Percentiles rank a stretch among this genome's conserved stretches.
Evolutionary conservation across 1,140 invertebrate genomes (phyloP).

Genomic region (Magallana gigas): DNA sequence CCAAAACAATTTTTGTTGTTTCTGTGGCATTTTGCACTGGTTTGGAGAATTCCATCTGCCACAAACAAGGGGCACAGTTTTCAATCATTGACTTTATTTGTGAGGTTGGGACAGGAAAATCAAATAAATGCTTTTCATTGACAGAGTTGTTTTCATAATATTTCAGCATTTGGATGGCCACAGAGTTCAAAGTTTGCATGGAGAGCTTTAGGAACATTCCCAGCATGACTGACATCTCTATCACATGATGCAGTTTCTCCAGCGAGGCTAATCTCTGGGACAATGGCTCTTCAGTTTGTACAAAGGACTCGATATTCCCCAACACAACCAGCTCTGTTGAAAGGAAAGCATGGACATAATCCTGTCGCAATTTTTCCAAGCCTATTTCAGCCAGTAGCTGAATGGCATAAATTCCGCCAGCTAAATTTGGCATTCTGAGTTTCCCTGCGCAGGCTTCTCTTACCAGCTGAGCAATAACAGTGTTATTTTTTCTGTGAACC

Average conservation of each 20-base stretch:
- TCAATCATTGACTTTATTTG: constrained; percentile 59
- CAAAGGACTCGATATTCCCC: constrained; percentile 58
- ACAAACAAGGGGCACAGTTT: constrained; percentile 58
- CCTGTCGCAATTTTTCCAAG: constrained; percentile 67
- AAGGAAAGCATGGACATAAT: constrained; percentile 67
- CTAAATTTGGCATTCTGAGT: constrained; percentile 61
- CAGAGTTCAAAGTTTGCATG: constrained; percentile 51
- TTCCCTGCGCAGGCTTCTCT: constrained; percentile 66
- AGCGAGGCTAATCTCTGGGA: constrained; percentile 58
- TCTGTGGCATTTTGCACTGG: constrained; percentile 52
- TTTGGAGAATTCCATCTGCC: constrained; percentile 58
- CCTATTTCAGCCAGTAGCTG: constrained; percentile 71
- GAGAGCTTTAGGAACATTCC: constrained; percentile 65
- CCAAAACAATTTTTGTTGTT: constrained; percentile 54
- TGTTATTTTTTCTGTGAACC: constrained; percentile 69
- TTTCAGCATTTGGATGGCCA: constrained; percentile 63
- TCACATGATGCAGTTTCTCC: constrained; percentile 65
- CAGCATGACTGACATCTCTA: constrained; percentile 69
- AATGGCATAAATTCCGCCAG: constrained; percentile 61
- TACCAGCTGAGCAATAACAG: constrained; percentile 68
- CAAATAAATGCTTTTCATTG: constrained; percentile 60
- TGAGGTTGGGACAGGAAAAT: constrained; percentile 62
- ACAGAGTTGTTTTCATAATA: constrained; percentile 62
- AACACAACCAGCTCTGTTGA: constrained; percentile 62
- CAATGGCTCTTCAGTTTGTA: constrained; percentile 49